Evolutionary conservation across 2,113 vertebrate genomes (phyloP).

Genomic region (Phalacrocorax carbo): DNA sequence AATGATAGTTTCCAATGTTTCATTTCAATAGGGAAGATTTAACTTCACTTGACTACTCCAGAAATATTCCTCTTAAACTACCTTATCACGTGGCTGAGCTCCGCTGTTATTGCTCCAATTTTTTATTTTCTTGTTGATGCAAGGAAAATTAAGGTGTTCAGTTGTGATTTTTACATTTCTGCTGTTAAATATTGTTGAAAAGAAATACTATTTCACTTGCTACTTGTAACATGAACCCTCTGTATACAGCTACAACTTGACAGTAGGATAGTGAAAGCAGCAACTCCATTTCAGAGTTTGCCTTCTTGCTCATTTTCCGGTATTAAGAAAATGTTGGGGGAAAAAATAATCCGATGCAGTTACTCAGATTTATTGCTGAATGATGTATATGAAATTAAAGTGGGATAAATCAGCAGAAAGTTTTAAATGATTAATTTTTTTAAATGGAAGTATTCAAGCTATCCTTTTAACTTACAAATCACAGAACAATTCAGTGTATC

Average conservation of each 20-base stretch:
- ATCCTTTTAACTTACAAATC: neutral
- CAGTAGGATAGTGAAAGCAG: neutral
- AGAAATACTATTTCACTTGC: neutral
- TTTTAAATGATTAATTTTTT: neutral
- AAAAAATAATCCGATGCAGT: neutral
- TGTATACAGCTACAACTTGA: neutral
- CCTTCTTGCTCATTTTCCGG: neutral
- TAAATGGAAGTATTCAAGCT: neutral
- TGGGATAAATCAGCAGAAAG: neutral
- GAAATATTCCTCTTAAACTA: neutral
- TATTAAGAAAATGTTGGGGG: neutral
- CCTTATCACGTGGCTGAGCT: neutral
- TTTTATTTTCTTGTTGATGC: neutral
- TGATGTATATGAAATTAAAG: neutral
- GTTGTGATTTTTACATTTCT: neutral
- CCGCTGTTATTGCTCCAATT: neutral
- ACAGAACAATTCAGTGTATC: neutral
- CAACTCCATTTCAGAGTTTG: neutral
- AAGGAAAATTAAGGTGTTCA: neutral
- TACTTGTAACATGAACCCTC: neutral
- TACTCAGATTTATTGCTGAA: neutral
- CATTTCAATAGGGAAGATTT: neutral
- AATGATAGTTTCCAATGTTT: neutral
- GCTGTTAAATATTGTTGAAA: neutral
- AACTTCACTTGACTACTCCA: neutral